Evolutionary conservation across 2,888 invertebrate species (phyloP).

Genomic region (Strigamia maritima): DNA sequence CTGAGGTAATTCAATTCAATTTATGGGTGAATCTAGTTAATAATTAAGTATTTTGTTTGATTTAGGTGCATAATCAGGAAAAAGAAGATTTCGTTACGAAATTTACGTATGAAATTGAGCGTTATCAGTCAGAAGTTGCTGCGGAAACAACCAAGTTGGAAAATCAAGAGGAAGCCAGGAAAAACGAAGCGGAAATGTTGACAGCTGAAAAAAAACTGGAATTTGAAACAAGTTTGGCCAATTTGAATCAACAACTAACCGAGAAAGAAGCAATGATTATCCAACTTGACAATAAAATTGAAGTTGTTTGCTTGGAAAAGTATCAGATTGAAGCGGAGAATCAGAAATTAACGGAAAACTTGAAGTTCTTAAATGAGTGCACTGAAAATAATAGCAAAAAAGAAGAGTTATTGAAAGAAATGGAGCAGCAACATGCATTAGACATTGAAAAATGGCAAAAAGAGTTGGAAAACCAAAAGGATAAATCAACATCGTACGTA

Average conservation of each 20-base stretch:
- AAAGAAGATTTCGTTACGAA: not conserved
- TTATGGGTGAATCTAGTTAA: not conserved
- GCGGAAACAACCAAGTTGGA: constrained; percentile 12
- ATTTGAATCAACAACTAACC: not conserved
- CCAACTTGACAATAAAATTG: not conserved
- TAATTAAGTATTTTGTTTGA: not conserved
- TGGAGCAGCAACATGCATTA: not conserved
- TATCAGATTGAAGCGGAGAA: too few species aligned
- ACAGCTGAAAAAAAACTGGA: too few species aligned
- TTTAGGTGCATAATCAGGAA: not conserved
- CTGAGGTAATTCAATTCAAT: not conserved
- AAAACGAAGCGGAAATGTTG: too few species aligned
- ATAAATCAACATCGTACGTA: not conserved
- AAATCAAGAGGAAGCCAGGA: not conserved
- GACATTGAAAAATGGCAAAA: not conserved
- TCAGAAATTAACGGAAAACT: too few species aligned
- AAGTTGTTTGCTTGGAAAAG: too few species aligned
- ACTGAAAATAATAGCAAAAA: not conserved
- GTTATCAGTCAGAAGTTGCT: too few species aligned
- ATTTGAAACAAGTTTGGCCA: not conserved
- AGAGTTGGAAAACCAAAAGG: not conserved
- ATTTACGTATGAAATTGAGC: not conserved
- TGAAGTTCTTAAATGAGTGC: too few species aligned
- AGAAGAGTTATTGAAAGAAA: not conserved
- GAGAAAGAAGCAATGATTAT: not conserved